phyloP scores from a whole-genome alignment of 1,140 invertebrate species.

The Euschistus heros region DNA sequence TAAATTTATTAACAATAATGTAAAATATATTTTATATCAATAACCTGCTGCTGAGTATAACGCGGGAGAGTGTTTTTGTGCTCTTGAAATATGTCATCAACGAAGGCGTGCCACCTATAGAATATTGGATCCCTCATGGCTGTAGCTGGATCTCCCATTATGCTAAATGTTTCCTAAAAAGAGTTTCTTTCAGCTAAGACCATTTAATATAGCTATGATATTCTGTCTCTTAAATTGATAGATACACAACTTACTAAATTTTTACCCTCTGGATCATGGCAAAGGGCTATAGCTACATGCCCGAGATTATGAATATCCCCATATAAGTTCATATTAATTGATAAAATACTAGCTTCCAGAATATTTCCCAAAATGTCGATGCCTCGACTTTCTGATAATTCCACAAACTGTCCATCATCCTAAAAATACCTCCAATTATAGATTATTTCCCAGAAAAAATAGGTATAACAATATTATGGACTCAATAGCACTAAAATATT shows the following conservation, averaged over 20 bases:
- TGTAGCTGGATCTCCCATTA: slow-evolving; percentile 60
- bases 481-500: too few relatives aligned
- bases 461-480: too few relatives aligned
- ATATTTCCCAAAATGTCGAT: slow-evolving; percentile 73
- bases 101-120: slow-evolving; percentile 71
- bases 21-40: background rate
- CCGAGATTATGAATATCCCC: slow-evolving; percentile 67
- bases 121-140: slow-evolving; percentile 76
- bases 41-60: slow-evolving; percentile 47
- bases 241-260: slow-evolving; percentile 43
- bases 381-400: slow-evolving; percentile 52
- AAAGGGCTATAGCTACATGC: slow-evolving; percentile 51
- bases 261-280: slow-evolving; percentile 60
- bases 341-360: slow-evolving; percentile 59
- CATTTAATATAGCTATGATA: background rate
- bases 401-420: slow-evolving; percentile 33
- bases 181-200: background rate
- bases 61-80: slow-evolving; percentile 57
- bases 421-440: too few relatives aligned
- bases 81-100: slow-evolving; percentile 68
- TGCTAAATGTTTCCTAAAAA: slow-evolving; percentile 47
- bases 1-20: background rate
- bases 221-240: background rate
- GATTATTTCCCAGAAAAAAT: too few relatives aligned
- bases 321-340: slow-evolving; percentile 54